Percentiles rank a stretch among this genome's conserved stretches.
phyloP scores from a whole-genome alignment of 2,888 invertebrate genomes.

The Aphidoletes aphidimyza region DNA sequence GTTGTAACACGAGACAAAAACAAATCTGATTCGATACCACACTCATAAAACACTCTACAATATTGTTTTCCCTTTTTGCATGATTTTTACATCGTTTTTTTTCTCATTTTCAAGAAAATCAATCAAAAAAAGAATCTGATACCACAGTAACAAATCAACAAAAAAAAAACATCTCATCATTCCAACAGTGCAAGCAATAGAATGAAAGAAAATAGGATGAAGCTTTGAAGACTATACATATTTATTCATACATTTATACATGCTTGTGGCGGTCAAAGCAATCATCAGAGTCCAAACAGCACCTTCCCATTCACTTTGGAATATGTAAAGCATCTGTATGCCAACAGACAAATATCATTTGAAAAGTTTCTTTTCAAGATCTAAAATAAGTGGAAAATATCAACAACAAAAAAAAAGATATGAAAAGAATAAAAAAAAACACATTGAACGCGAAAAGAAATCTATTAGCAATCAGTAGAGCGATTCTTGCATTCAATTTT shows the following conservation, averaged over 20 bases:
- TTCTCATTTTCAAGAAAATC: not conserved
- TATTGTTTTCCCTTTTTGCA: not conserved
- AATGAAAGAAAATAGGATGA: not conserved
- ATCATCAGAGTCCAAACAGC: slow-evolving; percentile 31
- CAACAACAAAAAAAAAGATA: not conserved
- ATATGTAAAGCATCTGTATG: not conserved
- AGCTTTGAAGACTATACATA: not conserved
- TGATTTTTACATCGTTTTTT: not conserved
- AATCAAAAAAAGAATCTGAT: not conserved
- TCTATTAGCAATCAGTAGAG: slow-evolving; percentile 38
- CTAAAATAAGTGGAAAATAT: not conserved
- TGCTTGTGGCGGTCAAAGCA: slow-evolving; percentile 27
- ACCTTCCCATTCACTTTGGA: not conserved
- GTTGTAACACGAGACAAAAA: not conserved
- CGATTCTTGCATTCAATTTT: not conserved
- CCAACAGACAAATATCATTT: not conserved
- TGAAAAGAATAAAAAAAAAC: too few relatives aligned
- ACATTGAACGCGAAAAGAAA: slow-evolving; percentile 13
- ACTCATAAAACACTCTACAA: not conserved
- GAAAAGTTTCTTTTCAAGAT: slow-evolving; percentile 4
- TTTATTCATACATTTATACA: not conserved
- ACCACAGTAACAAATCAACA: not conserved
- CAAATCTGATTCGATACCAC: not conserved
- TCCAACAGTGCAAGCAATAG: not conserved
- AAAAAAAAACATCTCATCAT: not conserved